Evolutionary conservation across 2,113 vertebrate species (phyloP), one percentile per base, ranked within the genome.

Genomic region (Nansenia antarctica): DNA sequence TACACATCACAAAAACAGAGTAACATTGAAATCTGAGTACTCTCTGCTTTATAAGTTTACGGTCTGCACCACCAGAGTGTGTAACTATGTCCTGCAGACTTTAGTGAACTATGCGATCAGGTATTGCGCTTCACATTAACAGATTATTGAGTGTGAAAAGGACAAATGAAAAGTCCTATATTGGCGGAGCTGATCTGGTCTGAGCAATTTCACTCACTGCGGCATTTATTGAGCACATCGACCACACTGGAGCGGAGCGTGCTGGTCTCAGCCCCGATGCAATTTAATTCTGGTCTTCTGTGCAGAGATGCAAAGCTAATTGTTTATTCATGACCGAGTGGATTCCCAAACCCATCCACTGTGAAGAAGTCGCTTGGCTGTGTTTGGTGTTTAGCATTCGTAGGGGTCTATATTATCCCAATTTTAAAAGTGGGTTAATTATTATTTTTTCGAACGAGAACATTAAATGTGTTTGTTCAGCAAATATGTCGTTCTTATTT

Each of bases 151-250:
- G 70, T 76, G 37, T 14, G 66, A 73, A 67, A 79, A 80, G 66
- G 47, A 83, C 69, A 59, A 82, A 85, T 83, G 47, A 77, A 79
- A 53, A 35, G 61, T 20, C 39, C 57, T 4, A 5, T 47, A 42
- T 67, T n/a, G n/a, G 63, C 42, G 60, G 65, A 74, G 57, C 68
- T 67, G 65, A 71, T 76, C 55, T 71, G 54, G 63, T 74, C 37
- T 24, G 57, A 61, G 58, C 69, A 65, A 64, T 87, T 84, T 82
- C 69, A 65, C 63, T 73, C 63, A 53, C 72, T 79, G 72, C 72
- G 78, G 85, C 69, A 37, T 80, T 86, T 77, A 85, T 80, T 77
- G 83, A 88, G 62, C 71, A 66, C 77, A 85, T 74, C 65, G 84
- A 80, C 76, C 63, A 62, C 72, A 66, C 55, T 70, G 55, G 75